A percentile compares a stretch with the other conserved stretches of the same genome.
Conservation (phyloP, 2,888 invertebrate genomes). For the Polydrusus pterygomalis region DNA sequence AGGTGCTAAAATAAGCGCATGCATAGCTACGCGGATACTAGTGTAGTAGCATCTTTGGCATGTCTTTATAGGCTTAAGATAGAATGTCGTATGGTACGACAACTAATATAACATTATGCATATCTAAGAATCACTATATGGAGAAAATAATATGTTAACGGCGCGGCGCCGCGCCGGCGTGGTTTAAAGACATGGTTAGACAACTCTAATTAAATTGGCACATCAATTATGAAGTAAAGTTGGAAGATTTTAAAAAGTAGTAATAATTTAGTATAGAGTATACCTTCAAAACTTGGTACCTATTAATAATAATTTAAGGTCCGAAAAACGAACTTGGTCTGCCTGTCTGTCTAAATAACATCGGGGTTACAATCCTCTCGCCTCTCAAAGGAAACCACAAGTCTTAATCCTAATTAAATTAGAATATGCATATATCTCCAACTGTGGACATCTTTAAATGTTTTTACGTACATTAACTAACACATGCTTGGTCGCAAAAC, state of each 20-base stretch:
- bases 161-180: no score
- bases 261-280: no score
- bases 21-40: conserved; percentile 66
- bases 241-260: no score
- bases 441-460: no score
- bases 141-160: conserved; percentile 20
- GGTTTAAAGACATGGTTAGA: neutral
- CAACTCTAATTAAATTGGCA: conserved; percentile 6
- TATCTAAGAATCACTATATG: conserved; percentile 21
- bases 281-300: no score
- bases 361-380: no score
- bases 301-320: no score
- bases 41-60: conserved; percentile 58
- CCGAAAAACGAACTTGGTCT: no score
- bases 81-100: conserved; percentile 42
- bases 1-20: conserved; percentile 71
- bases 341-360: no score
- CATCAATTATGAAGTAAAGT: neutral
- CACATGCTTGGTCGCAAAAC: conserved; percentile 1
- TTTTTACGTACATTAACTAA: neutral
- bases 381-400: conserved; percentile 6
- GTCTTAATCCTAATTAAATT: neutral
- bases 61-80: conserved; percentile 55
- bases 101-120: conserved; percentile 26
- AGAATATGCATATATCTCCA: neutral